Evolutionary conservation across 2,888 invertebrate genomes (phyloP).

Genomic region (Eupithecia exiguata): DNA sequence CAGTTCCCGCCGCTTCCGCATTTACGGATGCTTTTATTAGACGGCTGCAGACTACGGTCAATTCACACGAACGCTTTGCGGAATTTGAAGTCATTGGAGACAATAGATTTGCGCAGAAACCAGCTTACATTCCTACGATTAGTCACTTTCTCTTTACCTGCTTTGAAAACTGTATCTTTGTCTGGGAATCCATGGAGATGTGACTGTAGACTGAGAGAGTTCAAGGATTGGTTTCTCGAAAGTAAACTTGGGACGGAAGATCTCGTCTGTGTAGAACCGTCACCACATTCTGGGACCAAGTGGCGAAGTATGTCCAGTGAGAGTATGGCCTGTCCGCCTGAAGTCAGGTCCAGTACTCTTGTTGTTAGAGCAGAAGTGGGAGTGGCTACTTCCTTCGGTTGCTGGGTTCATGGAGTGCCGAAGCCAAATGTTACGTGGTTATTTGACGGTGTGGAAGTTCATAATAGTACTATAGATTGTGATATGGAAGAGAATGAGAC

Average conservation of each 20-base stretch:
- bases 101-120: constrained; percentile 92
- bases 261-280: constrained; percentile 89
- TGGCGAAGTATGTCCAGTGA: constrained; percentile 91
- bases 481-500: constrained; percentile 79
- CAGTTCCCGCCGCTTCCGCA: constrained; percentile 93
- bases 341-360: constrained; percentile 85
- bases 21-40: constrained; percentile 90
- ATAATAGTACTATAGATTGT: constrained; percentile 76
- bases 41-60: constrained; percentile 89
- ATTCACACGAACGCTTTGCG: constrained; percentile 91
- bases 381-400: constrained; percentile 91
- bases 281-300: constrained; percentile 86
- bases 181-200: constrained; percentile 96
- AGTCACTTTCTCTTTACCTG: constrained; percentile 86
- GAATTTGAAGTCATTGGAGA: constrained; percentile 88
- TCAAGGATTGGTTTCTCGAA: constrained; percentile 92
- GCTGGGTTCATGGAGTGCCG: constrained; percentile 92
- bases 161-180: constrained; percentile 90
- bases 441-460: constrained; percentile 86
- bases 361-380: constrained; percentile 90
- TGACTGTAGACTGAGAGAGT: constrained; percentile 92
- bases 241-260: constrained; percentile 91
- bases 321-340: constrained; percentile 93
- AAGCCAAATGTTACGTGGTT: constrained; percentile 93
- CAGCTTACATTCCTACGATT: constrained; percentile 86